Percentiles rank a stretch among this genome's conserved stretches.
These are phyloP conservation scores for Apaloderma vittatum DNA, from an alignment of 2,113 vertebrate species.

Conservation along the genomic window DNA sequence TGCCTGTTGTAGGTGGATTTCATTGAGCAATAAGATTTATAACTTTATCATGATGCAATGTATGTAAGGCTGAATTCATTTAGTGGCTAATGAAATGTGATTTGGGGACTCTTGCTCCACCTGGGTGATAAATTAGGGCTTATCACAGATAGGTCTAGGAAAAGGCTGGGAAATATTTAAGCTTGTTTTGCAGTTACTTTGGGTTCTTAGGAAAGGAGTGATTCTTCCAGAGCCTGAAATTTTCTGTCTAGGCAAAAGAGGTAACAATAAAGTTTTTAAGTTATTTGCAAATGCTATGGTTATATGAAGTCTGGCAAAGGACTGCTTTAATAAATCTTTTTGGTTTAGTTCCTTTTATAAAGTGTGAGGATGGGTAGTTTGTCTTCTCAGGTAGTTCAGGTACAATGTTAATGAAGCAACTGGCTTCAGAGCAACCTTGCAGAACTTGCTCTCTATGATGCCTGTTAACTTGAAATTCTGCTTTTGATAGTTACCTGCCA, in stretches of 20 bases:
- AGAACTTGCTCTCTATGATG: neutral
- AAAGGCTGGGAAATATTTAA: conserved; percentile 43
- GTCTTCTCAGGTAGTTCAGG: neutral
- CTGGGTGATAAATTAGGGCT: conserved; percentile 25
- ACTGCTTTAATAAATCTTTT: neutral
- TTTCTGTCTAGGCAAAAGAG: neutral
- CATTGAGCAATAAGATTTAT: conserved; percentile 7
- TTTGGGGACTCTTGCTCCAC: neutral
- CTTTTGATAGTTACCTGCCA: neutral
- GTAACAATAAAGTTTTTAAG: neutral
- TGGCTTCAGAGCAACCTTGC: neutral
- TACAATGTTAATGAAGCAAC: neutral
- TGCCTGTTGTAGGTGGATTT: neutral
- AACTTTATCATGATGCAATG: neutral
- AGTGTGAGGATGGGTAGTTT: neutral
- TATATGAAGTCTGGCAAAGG: neutral
- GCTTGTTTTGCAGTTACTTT: neutral
- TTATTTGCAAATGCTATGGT: neutral
- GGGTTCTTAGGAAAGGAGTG: neutral
- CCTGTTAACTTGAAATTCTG: conserved; percentile 18
- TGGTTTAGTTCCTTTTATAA: neutral
- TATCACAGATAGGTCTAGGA: conserved; percentile 24
- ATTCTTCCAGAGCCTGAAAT: neutral
- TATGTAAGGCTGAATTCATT: neutral
- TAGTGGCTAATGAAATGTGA: neutral